Evolutionary conservation across 2,113 vertebrate species (phyloP).

Genomic region (Prionailurus viverrinus): DNA sequence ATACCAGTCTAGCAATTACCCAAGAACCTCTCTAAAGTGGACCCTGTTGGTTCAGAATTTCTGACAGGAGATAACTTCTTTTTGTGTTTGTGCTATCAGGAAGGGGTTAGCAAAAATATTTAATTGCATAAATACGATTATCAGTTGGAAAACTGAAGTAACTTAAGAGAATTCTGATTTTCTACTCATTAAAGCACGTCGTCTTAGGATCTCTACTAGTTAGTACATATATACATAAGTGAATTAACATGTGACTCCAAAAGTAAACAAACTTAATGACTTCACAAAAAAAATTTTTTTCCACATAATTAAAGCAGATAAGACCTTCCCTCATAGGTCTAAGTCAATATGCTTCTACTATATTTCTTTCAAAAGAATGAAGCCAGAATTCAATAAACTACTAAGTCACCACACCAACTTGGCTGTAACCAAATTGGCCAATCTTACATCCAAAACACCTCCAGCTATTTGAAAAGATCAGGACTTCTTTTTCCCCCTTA

Average conservation of each 20-base stretch:
- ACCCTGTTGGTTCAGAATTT: not conserved
- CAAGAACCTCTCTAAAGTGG: not conserved
- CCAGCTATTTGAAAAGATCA: constrained; percentile 29
- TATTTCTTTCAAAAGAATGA: constrained; percentile 61
- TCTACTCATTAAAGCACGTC: not conserved
- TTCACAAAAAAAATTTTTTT: not conserved
- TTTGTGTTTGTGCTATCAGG: constrained; percentile 28
- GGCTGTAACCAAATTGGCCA: not conserved
- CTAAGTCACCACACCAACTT: not conserved
- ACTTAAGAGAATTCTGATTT: constrained; percentile 48
- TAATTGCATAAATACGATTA: constrained; percentile 4
- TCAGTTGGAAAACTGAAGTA: constrained; percentile 37
- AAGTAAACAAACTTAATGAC: constrained; percentile 41
- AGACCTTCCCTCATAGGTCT: constrained; percentile 22
- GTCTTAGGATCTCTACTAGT: not conserved
- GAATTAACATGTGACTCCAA: not conserved
- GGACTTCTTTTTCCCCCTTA: not conserved
- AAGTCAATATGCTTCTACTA: constrained; percentile 48
- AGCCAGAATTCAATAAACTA: constrained; percentile 61
- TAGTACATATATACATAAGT: not conserved
- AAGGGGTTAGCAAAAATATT: constrained; percentile 20
- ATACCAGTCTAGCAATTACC: not conserved
- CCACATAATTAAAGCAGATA: constrained; percentile 49
- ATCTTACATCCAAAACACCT: constrained; percentile 41
- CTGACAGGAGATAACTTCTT: not conserved